phyloP scores from a whole-genome alignment of 2,888 invertebrate genomes.

The Drosophila prolongata region DNA sequence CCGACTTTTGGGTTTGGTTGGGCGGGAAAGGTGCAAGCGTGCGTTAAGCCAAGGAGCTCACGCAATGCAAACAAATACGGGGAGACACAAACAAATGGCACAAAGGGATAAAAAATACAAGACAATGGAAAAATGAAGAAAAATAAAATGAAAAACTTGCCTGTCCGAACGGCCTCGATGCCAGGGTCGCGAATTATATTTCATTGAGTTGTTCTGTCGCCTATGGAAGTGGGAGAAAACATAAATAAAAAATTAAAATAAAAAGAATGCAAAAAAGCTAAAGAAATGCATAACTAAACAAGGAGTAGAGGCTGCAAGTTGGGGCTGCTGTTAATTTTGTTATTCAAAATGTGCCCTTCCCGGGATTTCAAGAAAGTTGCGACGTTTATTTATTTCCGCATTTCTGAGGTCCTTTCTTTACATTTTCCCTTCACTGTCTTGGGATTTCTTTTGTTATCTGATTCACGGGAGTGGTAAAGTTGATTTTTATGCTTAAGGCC shows the following conservation, averaged over 20 bases:
- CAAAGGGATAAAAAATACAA: conserved; percentile 19
- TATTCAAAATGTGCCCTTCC: conserved; percentile 81
- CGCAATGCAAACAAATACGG: conserved; percentile 54
- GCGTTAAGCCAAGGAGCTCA: conserved; percentile 62
- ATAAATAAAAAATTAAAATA: conserved; percentile 61
- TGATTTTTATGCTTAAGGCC: conserved; percentile 63
- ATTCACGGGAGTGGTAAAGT: conserved; percentile 33
- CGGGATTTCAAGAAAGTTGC: conserved; percentile 55
- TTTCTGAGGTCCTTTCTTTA: conserved; percentile 60
- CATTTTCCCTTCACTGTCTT: conserved; percentile 49
- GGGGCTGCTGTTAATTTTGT: conserved; percentile 80
- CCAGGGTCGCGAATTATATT: conserved; percentile 46
- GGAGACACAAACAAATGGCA: conserved; percentile 32
- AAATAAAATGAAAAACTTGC: conserved; percentile 59
- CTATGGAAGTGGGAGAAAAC: conserved; percentile 55
- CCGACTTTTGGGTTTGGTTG: conserved; percentile 12
- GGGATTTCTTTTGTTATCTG: conserved; percentile 69
- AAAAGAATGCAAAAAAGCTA: conserved; percentile 31
- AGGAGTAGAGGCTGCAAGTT: conserved; percentile 19
- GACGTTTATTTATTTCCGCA: conserved; percentile 84
- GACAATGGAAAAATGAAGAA: conserved; percentile 14
- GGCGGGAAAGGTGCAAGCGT: conserved; percentile 71
- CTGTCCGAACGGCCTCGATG: conserved; percentile 37
- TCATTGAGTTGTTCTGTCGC: conserved; percentile 44
- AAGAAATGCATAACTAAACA: conserved; percentile 72